phyloP scores from a whole-genome alignment of 2,113 vertebrate species.

The Neotoma lepida region DNA sequence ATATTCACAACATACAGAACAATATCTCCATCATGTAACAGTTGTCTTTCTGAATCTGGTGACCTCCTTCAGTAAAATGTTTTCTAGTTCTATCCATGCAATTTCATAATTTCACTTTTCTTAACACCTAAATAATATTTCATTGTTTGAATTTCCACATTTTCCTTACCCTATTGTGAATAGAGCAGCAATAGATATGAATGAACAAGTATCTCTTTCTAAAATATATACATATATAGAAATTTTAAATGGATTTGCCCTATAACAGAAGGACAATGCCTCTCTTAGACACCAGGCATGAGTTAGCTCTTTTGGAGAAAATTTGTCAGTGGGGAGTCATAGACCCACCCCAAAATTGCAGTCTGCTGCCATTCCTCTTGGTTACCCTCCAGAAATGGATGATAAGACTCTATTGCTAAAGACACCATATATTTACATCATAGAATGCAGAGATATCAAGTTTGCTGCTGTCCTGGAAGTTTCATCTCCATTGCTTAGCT shows the following conservation, averaged over 20 bases:
- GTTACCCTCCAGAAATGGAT: neutral
- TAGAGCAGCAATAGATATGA: neutral
- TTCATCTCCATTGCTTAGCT: neutral
- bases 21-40: too few relatives aligned
- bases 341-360: neutral
- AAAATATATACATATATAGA: neutral
- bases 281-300: too few relatives aligned
- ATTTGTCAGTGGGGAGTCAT: neutral
- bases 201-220: neutral
- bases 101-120: neutral
- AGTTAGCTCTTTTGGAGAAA: neutral
- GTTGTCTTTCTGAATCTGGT: neutral
- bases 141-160: neutral
- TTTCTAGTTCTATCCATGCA: neutral
- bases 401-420: neutral
- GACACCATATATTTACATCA: neutral
- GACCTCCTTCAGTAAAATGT: neutral
- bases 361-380: neutral
- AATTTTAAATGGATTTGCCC: neutral
- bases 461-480: neutral
- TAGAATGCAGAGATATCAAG: neutral
- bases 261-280: neutral
- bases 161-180: neutral
- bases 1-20: too few relatives aligned
- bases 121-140: neutral